Evolutionary conservation across 1,140 invertebrate genomes (phyloP).

Genomic region (Popillia japonica): DNA sequence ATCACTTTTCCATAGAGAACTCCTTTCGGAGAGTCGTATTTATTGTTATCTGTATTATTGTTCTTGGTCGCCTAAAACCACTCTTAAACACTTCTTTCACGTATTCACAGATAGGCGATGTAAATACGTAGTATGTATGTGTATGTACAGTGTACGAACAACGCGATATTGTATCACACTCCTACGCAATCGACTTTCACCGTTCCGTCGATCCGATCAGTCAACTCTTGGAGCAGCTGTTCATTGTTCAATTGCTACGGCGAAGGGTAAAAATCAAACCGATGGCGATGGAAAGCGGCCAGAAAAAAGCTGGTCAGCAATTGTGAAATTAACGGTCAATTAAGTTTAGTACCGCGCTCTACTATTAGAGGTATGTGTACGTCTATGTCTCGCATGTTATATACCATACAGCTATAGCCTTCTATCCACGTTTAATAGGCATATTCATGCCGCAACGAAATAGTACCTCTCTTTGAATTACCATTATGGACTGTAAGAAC

Average conservation of each 20-base stretch:
- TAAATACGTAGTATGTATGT: background rate
- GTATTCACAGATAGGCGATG: no score
- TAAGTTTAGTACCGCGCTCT: constrained; percentile 18
- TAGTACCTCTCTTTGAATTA: background rate
- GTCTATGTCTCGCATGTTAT: background rate
- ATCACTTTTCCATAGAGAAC: no score
- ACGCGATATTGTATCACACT: constrained; percentile 32
- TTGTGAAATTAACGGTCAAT: constrained; percentile 35
- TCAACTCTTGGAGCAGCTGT: background rate
- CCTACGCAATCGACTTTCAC: constrained; percentile 30
- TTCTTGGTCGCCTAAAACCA: no score
- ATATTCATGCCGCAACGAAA: constrained; percentile 5
- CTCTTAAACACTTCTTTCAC: no score
- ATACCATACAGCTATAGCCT: background rate
- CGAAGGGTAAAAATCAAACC: constrained; percentile 13
- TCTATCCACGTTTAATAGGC: background rate
- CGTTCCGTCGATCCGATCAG: constrained; percentile 5
- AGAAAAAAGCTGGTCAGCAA: constrained; percentile 27
- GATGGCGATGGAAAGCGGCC: background rate
- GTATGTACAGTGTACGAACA: constrained; percentile 2
- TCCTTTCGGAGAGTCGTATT: no score
- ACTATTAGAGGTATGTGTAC: background rate
- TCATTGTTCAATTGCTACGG: background rate
- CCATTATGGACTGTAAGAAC: background rate
- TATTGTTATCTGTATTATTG: no score